Base-by-base conservation (phyloP, 1,140 invertebrate species). In the Chlorops oryzae region DNA sequence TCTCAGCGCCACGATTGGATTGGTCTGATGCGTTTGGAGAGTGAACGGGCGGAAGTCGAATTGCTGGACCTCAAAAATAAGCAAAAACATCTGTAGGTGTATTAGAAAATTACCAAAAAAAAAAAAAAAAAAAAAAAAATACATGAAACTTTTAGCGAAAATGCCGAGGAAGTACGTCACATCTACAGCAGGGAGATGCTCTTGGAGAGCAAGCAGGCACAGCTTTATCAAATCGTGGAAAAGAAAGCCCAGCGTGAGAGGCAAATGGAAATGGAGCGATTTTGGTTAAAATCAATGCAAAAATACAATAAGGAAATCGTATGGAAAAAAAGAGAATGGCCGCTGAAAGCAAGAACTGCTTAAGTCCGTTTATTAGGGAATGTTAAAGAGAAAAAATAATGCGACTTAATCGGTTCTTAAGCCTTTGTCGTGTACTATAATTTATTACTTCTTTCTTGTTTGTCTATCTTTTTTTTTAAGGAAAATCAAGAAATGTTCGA, bases 211-310 rank as follows among this genome's bases (percentile, higher is more conserved):
- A 67, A 67, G 9, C 43, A 55, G 20, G 57, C 55, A 3, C 65
- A 67, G 3, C 52, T 67, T 5, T 48, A 65, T 34, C 65, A 67
- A 50, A 68, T 67, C 3, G 51, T 58, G 32, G 64, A 67, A 24
- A 52, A 57, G 20, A 56, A 55, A 47, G 39, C 32, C 0, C 17
- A 52, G 5, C 48, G 43, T 1, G 53, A 56, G 0, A 40, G 48
- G 2, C 57, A 61, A 20, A 56, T 54, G 20, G 46, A 56, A 12
- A 44, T 61, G 6, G 52, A 66, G 17, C n/a, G 50, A 13, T 50
- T 57, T 12, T 67, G 64, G 64, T 53, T 28, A 1, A n/a, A 51
- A 6, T 23, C 27, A 6, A 28, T 38, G 15, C n/a, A 24, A 2
- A 21, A 27, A 18, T 17, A 28, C 9, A 32, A 46, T 27, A 15